phyloP scores from a whole-genome alignment of 2,113 vertebrate species.

The Crocuta crocuta region DNA sequence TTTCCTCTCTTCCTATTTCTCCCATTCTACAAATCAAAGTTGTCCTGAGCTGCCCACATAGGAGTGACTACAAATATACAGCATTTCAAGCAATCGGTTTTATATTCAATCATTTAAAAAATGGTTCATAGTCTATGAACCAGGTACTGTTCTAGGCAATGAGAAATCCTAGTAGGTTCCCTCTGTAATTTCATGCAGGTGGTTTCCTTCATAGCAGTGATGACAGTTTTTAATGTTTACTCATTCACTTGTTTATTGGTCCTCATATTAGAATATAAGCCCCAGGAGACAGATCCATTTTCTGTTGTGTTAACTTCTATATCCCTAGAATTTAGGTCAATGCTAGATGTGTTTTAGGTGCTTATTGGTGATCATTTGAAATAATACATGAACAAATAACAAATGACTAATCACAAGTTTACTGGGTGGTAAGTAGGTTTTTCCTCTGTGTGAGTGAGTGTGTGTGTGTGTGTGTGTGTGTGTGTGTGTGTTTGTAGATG shows the following conservation, averaged over 20 bases:
- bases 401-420: neutral
- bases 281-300: neutral
- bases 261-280: neutral
- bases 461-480: neutral
- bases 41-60: neutral
- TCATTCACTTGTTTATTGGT: constrained; percentile 9
- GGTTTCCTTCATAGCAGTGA: neutral
- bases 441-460: neutral
- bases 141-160: neutral
- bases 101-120: neutral
- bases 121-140: neutral
- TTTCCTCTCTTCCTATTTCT: neutral
- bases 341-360: neutral
- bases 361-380: neutral
- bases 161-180: neutral
- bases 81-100: neutral
- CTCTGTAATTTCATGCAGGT: neutral
- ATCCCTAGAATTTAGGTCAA: constrained; percentile 32
- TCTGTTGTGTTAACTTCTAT: neutral
- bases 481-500: neutral
- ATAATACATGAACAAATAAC: neutral
- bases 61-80: neutral
- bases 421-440: neutral
- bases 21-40: neutral
- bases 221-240: neutral